Evolutionary conservation across 1,140 invertebrate genomes (phyloP), one percentile per base, ranked within the genome.

Genomic region (Eumaeus atala): DNA sequence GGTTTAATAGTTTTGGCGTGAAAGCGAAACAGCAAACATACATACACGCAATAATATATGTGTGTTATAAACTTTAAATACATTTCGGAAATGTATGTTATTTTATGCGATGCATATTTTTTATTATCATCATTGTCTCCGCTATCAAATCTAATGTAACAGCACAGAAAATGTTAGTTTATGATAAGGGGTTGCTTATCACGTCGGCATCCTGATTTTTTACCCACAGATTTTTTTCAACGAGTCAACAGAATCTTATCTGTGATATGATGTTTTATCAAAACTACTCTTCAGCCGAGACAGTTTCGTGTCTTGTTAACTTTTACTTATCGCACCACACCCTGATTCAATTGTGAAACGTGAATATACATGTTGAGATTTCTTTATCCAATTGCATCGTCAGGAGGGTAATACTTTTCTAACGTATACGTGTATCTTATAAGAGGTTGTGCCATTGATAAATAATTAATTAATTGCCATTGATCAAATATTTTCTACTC

Each of bases 211-310:
- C 74, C 78, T 79, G 75, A 74, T 80, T 78, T 79, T 75, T 74
- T 72, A 71, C 69, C 51, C 65, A 68, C 66, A 72, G 74, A 80
- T 77, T 75, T 73, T 28, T 63, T 67, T 75, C 54, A 60, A 61
- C 63, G 48, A 73, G 68, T 72, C 73, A 78, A 82, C 74, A 75
- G 56, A 70, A 63, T 72, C 60, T 82, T 84, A 84, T 84, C 80
- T 67, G 28, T 49, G 56, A 56, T 62, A 70, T 59, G 51, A 68
- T 64, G 60, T 54, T 64, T 74, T 79, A 81, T 75, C 72, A 75
- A 64, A 66, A 64, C 62, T 62, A 72, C 64, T 61, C 44, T 56
- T 64, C 37, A 59, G 54, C 60, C 54, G 61, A 64, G 61, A 58
- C 64, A 66, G 61, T 58, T 63, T 51, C 49, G 42, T 48, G n/a